Conservation (phyloP, 1,140 invertebrate genomes). For the Cheumatopsyche charites region DNA sequence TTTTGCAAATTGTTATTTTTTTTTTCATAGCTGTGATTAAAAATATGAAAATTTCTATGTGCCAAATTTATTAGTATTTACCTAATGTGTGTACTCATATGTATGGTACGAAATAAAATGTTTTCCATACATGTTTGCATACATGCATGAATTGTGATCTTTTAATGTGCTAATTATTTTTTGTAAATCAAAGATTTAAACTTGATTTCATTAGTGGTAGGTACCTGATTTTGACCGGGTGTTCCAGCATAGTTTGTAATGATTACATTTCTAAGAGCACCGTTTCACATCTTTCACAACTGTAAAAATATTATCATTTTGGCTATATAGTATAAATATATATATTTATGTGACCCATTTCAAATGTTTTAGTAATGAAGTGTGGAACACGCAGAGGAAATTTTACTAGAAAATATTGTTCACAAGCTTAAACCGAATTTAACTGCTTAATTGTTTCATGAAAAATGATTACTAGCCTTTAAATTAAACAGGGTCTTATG, state of each 20-base stretch:
- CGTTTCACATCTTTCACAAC: neutral
- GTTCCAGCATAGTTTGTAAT: conserved; percentile 15
- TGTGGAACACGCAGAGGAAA: neutral
- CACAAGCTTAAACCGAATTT: conserved; percentile 48
- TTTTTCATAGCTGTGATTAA: conserved; percentile 48
- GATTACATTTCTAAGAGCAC: conserved; percentile 15
- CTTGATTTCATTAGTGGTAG: conserved; percentile 30
- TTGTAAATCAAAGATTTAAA: conserved; percentile 2
- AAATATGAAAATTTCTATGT: conserved; percentile 25
- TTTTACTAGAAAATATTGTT: conserved; percentile 32
- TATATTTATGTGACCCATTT: conserved; percentile 11
- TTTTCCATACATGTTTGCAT: neutral
- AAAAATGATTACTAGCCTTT: conserved; percentile 47
- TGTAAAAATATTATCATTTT: conserved; percentile 1
- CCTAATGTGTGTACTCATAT: neutral
- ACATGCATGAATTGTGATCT: conserved; percentile 18
- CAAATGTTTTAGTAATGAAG: neutral
- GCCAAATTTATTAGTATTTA: conserved; percentile 25
- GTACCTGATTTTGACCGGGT: conserved; percentile 34
- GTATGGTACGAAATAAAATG: neutral
- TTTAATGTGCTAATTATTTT: conserved; percentile 32
- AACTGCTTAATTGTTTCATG: conserved; percentile 43
- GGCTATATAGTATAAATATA: conserved; percentile 5
- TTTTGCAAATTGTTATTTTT: conserved; percentile 21
- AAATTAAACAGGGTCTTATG: conserved; percentile 47